Percentiles rank a stretch among this genome's conserved stretches.
phyloP scores from a whole-genome alignment of 30 jellyfish, hydroid and myxozoan species.

The Aurelia aurita region DNA sequence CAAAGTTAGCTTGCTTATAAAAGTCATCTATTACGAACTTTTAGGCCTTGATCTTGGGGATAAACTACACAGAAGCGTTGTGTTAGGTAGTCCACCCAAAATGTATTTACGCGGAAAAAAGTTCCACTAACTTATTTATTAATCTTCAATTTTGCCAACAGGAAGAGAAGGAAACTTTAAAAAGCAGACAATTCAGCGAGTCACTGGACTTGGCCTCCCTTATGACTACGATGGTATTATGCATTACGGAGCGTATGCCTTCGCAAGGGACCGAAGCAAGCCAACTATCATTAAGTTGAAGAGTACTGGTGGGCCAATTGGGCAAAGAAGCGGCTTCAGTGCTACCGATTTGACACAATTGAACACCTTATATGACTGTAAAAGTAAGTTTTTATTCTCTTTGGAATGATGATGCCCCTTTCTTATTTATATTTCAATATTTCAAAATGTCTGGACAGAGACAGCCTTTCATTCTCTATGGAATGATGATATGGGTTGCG shows the following conservation, averaged over 20 bases:
- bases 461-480: neutral
- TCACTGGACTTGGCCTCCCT: slow-evolving; percentile 45
- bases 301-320: slow-evolving; percentile 30
- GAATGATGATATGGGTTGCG: too few species aligned
- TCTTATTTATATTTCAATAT: too few species aligned
- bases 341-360: slow-evolving; percentile 44
- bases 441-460: too few species aligned
- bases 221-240: slow-evolving; percentile 69
- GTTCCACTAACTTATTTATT: neutral
- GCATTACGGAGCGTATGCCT: slow-evolving; percentile 70
- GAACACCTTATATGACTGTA: slow-evolving; percentile 38
- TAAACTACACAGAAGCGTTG: too few species aligned
- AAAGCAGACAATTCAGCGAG: neutral
- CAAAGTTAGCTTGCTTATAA: too few species aligned
- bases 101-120: neutral
- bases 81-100: neutral
- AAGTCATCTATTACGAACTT: too few species aligned
- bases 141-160: neutral
- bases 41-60: too few species aligned
- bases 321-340: slow-evolving; percentile 60
- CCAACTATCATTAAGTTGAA: slow-evolving; percentile 29
- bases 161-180: slow-evolving; percentile 25
- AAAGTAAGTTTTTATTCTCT: slow-evolving; percentile 23
- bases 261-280: slow-evolving; percentile 40
- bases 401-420: too few species aligned